Evolutionary conservation across 2,113 vertebrate genomes (phyloP).

Genomic region (Hassar affinis): DNA sequence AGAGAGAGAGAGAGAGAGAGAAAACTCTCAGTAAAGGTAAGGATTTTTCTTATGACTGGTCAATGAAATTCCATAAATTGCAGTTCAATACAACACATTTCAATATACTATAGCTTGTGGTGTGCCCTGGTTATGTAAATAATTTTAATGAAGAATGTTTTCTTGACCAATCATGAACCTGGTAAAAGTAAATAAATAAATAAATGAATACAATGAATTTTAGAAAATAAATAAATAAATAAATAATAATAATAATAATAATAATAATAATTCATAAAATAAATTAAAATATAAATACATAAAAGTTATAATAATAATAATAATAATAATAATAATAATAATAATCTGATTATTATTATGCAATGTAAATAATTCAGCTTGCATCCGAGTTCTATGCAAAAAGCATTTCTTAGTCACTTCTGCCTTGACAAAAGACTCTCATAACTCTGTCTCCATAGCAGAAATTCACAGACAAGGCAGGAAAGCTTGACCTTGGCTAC

Average conservation of each 20-base stretch:
- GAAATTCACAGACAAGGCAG: not conserved
- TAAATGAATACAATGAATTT: no score
- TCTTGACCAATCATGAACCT: not conserved
- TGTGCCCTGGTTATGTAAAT: not conserved
- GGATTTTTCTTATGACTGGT: not conserved
- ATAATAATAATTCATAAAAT: no score
- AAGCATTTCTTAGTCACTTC: not conserved
- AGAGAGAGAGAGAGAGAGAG: not conserved
- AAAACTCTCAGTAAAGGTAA: no score
- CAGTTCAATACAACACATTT: not conserved
- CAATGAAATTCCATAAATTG: not conserved
- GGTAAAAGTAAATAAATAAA: not conserved
- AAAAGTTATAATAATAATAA: no score
- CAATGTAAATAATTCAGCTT: not conserved
- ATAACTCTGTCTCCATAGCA: not conserved
- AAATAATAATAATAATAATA: no score
- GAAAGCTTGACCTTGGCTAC: not conserved
- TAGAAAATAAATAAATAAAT: no score
- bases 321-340: no score
- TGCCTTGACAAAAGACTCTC: not conserved
- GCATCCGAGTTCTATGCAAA: not conserved
- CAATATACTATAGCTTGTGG: not conserved
- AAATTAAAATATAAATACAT: no score
- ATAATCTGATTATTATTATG: not conserved
- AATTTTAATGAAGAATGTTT: not conserved